These are phyloP conservation scores for Tinea semifulvella DNA, from an alignment of 2,888 invertebrate genomes.

Conservation along the genomic window DNA sequence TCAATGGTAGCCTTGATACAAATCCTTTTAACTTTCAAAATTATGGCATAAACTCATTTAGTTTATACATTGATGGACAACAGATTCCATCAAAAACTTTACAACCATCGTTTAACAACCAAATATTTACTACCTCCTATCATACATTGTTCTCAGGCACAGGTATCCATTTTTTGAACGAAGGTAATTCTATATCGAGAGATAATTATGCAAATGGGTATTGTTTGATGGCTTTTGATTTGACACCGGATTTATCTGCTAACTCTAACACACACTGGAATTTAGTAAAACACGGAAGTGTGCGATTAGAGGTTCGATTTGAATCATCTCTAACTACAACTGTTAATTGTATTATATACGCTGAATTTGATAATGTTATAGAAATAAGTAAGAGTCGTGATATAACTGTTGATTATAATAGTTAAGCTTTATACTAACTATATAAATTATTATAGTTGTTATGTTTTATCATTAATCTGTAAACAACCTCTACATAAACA, in stretches of 20 bases:
- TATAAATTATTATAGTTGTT: not conserved
- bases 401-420: not conserved
- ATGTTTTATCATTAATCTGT: not conserved
- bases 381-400: conserved; percentile 7
- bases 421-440: not conserved
- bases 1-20: not conserved
- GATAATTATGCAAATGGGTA: not conserved
- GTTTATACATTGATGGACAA: conserved; percentile 12
- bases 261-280: not conserved
- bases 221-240: not conserved
- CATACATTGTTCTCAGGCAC: conserved; percentile 15
- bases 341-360: conserved; percentile 6
- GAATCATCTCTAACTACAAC: not conserved
- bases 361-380: conserved; percentile 10
- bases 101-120: conserved; percentile 18
- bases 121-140: conserved; percentile 14
- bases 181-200: conserved; percentile 16
- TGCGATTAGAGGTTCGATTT: not conserved
- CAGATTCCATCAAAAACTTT: conserved; percentile 16
- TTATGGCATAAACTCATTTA: not conserved
- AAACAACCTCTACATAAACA: not conserved
- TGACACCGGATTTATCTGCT: not conserved
- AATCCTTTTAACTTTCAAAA: not conserved
- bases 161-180: conserved; percentile 12
- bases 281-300: not conserved